Percentiles rank a stretch among this genome's conserved stretches.
Conservation (phyloP, 2,113 vertebrate genomes). For the Arizona elegans region DNA sequence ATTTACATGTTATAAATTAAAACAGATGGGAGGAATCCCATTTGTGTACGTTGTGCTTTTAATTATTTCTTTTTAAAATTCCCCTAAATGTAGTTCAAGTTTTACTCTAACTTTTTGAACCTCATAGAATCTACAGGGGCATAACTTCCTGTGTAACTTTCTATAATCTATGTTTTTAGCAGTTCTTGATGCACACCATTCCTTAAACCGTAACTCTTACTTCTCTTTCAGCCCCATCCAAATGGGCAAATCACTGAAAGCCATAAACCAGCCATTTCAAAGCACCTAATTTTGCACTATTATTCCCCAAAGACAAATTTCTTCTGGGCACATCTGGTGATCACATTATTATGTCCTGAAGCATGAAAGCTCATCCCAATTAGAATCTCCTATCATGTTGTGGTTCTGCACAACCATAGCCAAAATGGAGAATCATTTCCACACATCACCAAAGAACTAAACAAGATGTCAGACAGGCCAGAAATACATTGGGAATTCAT, state of each 20-base stretch:
- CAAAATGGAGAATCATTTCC: background rate
- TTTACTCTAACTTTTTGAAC: background rate
- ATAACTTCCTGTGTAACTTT: background rate
- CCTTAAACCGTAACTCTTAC: constrained; percentile 8
- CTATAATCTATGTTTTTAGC: background rate
- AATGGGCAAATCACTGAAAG: constrained; percentile 44
- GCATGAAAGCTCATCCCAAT: constrained; percentile 53
- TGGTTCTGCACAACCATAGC: background rate
- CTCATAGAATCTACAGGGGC: background rate
- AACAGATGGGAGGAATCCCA: background rate
- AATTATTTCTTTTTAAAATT: background rate
- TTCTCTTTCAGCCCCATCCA: constrained; percentile 31
- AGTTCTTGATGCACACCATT: background rate
- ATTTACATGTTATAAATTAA: background rate
- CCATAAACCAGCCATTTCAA: constrained; percentile 49
- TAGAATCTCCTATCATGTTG: constrained; percentile 49
- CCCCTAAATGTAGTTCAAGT: background rate
- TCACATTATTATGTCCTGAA: constrained; percentile 65
- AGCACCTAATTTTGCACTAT: constrained; percentile 54
- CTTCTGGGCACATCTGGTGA: constrained; percentile 62
- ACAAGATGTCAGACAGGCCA: background rate
- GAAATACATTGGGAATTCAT: background rate
- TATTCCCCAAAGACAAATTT: constrained; percentile 53
- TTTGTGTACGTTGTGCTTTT: background rate
- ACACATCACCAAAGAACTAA: background rate